A percentile compares a stretch with the other conserved stretches of the same genome.
Evolutionary conservation across 2,113 vertebrate genomes (phyloP).

Genomic region (Aramus guarauna): DNA sequence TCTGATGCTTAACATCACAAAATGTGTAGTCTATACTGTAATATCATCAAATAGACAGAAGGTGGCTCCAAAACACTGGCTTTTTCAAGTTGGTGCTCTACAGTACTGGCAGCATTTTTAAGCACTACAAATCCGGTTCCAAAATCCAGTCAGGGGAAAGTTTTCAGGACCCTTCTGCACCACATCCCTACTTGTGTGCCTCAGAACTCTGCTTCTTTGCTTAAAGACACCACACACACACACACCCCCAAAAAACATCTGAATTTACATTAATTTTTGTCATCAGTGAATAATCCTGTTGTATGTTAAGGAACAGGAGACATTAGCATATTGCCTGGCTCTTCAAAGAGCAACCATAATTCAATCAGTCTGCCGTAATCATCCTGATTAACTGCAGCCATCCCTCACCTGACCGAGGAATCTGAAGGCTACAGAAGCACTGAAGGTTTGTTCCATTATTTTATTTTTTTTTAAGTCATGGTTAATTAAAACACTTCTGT

Average conservation of each 20-base stretch:
- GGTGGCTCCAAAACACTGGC: slow-evolving; percentile 40
- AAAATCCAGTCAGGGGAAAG: neutral
- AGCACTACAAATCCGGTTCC: neutral
- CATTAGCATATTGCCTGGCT: too few relatives aligned
- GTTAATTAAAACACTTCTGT: neutral
- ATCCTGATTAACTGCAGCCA: neutral
- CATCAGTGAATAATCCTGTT: neutral
- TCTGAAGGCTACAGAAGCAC: neutral
- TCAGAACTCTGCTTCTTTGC: neutral
- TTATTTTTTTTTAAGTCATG: neutral
- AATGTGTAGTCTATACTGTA: neutral
- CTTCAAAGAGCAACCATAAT: neutral
- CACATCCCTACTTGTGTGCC: neutral
- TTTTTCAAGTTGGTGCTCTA: neutral
- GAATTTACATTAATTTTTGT: neutral
- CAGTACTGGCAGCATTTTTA: neutral
- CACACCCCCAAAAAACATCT: neutral
- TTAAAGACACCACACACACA: too few relatives aligned
- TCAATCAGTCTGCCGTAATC: neutral
- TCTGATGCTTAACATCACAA: neutral
- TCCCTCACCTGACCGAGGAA: neutral
- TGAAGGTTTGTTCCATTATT: neutral
- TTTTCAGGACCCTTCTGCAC: neutral
- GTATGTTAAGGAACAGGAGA: neutral
- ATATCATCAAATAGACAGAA: neutral